A percentile compares a stretch with the other conserved stretches of the same genome.
phyloP scores from a whole-genome alignment of 2,797 vertebrate species.

The Cichlasoma orientale region DNA sequence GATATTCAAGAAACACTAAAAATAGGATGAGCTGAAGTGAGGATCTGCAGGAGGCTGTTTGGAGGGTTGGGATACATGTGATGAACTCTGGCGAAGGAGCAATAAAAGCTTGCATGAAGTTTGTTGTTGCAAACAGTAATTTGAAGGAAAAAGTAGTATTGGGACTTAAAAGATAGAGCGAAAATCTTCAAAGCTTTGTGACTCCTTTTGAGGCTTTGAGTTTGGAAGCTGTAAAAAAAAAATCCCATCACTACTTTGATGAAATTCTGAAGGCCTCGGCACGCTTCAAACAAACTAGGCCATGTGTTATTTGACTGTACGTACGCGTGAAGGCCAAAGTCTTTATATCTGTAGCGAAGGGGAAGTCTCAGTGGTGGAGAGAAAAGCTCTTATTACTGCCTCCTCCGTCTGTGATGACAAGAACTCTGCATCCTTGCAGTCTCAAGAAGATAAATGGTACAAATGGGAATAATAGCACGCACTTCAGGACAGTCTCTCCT shows the following conservation, averaged over 20 bases:
- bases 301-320: not conserved
- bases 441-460: not conserved
- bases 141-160: not conserved
- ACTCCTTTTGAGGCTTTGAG: not conserved
- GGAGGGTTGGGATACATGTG: not conserved
- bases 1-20: constrained; percentile 7
- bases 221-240: not conserved
- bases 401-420: not conserved
- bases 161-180: not conserved
- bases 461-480: not conserved
- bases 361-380: not conserved
- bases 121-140: not conserved
- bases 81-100: constrained; percentile 6
- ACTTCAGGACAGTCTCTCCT: not conserved
- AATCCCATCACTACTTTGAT: not conserved
- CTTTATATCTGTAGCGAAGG: not conserved
- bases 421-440: not conserved
- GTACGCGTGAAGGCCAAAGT: not conserved
- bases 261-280: not conserved
- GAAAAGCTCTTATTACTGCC: not conserved
- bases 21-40: not conserved
- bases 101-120: not conserved
- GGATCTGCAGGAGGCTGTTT: not conserved
- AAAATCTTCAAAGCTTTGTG: not conserved
- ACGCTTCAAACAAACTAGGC: not conserved